Percentiles rank a stretch among this genome's conserved stretches.
Conservation (phyloP, 2,113 vertebrate species). For the Labrus mixtus region DNA sequence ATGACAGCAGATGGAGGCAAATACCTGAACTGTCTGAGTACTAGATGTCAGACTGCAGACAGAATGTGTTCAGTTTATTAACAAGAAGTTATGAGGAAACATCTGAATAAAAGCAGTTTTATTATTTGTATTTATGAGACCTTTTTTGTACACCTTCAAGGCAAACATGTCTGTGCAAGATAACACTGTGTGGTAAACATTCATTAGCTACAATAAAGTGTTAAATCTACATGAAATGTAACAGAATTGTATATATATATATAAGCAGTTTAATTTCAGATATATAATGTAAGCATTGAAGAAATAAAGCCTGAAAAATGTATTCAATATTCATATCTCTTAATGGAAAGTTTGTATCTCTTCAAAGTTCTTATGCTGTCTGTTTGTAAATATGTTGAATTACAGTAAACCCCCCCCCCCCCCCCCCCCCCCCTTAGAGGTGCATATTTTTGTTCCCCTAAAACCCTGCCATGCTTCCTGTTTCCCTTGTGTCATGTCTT, state of each 20-base stretch:
- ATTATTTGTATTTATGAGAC: slow-evolving; percentile 30
- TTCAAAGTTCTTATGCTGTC: background rate
- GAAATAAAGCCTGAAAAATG: background rate
- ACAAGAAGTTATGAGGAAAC: background rate
- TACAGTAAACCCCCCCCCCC: too few species aligned
- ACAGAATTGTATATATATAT: slow-evolving; percentile 21
- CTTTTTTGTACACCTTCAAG: slow-evolving; percentile 42
- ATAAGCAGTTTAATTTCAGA: slow-evolving; percentile 3
- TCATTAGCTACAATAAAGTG: slow-evolving; percentile 46
- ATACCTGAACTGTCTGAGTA: background rate
- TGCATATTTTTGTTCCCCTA: too few species aligned
- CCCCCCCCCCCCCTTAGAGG: too few species aligned
- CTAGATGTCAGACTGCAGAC: too few species aligned
- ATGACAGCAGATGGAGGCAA: slow-evolving; percentile 42
- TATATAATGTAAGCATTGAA: slow-evolving; percentile 2
- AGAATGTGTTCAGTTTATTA: too few species aligned
- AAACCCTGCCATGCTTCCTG: too few species aligned
- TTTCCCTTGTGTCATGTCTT: too few species aligned
- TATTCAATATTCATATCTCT: too few species aligned
- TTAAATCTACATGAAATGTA: slow-evolving; percentile 29
- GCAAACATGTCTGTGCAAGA: slow-evolving; percentile 44
- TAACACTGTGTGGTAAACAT: slow-evolving; percentile 66
- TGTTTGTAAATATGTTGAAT: too few species aligned
- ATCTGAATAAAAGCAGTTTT: background rate
- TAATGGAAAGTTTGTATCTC: background rate